Base-by-base conservation (phyloP, 2,797 vertebrate species). In the Peromyscus nudipes region DNA sequence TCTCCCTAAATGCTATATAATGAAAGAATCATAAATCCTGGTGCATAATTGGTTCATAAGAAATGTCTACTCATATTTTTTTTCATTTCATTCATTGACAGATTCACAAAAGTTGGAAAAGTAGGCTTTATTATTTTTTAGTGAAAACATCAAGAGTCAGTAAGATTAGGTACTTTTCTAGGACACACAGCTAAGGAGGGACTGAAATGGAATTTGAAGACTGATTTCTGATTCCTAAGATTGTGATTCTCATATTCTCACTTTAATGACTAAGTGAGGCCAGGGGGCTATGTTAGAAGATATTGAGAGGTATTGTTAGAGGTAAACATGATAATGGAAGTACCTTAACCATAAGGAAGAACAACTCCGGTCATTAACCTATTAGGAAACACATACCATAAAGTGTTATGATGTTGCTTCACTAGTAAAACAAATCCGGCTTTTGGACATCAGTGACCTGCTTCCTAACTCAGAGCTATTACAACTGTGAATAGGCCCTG, bases 201-300 rank as follows among this genome's bases (percentile, higher is more conserved):
- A 80, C 40, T 60, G 13, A 92, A 49, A 29, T 95, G 43, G 23
- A 82, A 95, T 87, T 93, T 93, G 71, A 95, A 95, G 13, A 4
- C 17, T 23, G 46, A 57, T 64, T 29, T 91, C 17, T 97, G 85
- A 65, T 87, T 83, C 34, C 17, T 92, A 82, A 91, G 17, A 11
- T 81, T 89, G 37, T 77, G 21, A 67, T 49, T 81, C 84, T 67
- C 73, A 71, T 7, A 89, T 94, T 79, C 10, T 95, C 75, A 90
- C n/a, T 64, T 95, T 82, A 93, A 62, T 89, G 27, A 62, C 25
- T 52, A 71, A 65, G 8, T 77, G 16, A 96, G 81, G 16, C 1
- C 85, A 92, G n/a, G 19, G 6, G 4, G 75, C 34, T 57, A 9
- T 19, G 43, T 16, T 92, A 65, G 57, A 86, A 67, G 92, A 90